Percentiles rank a stretch among this genome's conserved stretches.
These are phyloP conservation scores for Hyperoplus immaculatus DNA, from an alignment of 2,797 vertebrate species.

Conservation along the genomic window DNA sequence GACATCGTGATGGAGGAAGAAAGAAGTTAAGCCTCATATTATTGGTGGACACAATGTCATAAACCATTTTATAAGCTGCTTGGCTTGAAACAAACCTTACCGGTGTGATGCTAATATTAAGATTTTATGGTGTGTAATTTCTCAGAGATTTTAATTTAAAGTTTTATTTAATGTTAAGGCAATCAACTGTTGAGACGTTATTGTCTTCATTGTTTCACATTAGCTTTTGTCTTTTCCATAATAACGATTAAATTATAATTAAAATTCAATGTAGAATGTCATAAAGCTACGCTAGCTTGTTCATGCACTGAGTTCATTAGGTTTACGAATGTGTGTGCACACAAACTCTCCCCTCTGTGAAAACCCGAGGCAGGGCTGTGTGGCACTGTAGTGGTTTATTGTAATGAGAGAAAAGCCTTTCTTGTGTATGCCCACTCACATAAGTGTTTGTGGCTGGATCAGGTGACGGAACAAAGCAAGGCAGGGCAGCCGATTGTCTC, in stretches of 20 bases:
- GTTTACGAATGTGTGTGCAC: not conserved
- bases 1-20: not conserved
- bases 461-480: conserved; percentile 41
- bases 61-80: not conserved
- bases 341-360: conserved; percentile 23
- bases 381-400: conserved; percentile 52
- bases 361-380: conserved; percentile 19
- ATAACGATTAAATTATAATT: not conserved
- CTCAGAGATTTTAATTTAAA: not conserved
- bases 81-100: not conserved
- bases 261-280: not conserved
- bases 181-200: not conserved
- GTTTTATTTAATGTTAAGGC: not conserved
- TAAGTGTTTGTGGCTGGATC: conserved; percentile 52
- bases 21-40: not conserved
- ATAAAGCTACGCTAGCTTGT: not conserved
- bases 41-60: not conserved
- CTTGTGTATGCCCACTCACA: conserved; percentile 55
- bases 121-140: not conserved
- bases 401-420: conserved; percentile 53
- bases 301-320: conserved; percentile 19
- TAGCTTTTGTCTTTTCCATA: not conserved
- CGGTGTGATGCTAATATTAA: not conserved
- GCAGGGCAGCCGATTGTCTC: conserved; percentile 20
- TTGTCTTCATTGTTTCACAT: not conserved